Conservation (phyloP, 2,797 vertebrate genomes). For the Diplodus puntazzo region DNA sequence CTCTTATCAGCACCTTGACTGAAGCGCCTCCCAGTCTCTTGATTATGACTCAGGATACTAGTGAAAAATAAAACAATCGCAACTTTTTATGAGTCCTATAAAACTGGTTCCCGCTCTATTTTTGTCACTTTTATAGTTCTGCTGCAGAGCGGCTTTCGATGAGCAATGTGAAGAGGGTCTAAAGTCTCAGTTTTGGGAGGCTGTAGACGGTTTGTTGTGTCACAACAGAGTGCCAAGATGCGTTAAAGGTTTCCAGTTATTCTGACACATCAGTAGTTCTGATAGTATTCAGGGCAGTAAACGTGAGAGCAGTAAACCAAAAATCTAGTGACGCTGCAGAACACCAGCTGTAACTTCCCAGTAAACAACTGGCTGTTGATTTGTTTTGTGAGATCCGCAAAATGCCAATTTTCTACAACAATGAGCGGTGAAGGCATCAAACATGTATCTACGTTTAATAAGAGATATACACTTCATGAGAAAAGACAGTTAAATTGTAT, state of each 20-base stretch:
- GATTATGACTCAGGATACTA: background rate
- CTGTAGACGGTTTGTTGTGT: conserved; percentile 1
- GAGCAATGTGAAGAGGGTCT: background rate
- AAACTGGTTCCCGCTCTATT: background rate
- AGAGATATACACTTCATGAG: no score
- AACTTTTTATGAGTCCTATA: conserved; percentile 19
- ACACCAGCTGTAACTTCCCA: no score
- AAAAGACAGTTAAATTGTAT: no score
- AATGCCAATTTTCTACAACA: no score
- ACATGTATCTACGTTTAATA: no score
- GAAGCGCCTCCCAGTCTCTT: conserved; percentile 39
- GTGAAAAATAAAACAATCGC: conserved; percentile 20
- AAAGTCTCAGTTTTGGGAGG: background rate
- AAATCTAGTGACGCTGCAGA: no score
- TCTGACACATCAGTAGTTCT: no score
- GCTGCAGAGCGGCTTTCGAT: background rate
- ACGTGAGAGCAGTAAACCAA: no score
- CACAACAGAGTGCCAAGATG: background rate
- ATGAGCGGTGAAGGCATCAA: no score
- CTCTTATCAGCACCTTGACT: conserved; percentile 32
- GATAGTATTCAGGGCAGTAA: no score
- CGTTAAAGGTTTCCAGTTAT: background rate
- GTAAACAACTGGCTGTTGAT: no score
- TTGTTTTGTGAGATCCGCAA: no score
- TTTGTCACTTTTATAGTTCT: background rate